Conservation (phyloP, 2,113 vertebrate species). For the Heterocephalus glaber region DNA sequence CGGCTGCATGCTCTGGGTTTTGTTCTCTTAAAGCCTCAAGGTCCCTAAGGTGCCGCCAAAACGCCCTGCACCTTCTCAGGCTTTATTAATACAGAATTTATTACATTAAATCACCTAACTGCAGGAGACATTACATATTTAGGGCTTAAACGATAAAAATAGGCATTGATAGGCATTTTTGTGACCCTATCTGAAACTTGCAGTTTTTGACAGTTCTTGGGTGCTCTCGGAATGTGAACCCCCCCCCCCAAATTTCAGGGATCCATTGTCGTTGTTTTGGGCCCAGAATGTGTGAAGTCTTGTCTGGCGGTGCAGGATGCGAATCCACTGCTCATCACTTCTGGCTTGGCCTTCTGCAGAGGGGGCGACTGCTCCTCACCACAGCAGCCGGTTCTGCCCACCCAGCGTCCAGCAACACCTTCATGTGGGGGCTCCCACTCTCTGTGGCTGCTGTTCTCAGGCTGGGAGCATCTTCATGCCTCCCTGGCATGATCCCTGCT, state of each 20-base stretch:
- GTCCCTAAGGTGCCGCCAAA: background rate
- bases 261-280: background rate
- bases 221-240: background rate
- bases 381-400: too few relatives aligned
- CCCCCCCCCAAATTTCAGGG: background rate
- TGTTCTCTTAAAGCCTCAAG: background rate
- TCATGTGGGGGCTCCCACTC: background rate
- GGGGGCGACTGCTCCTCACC: too few relatives aligned
- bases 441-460: background rate
- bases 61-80: background rate
- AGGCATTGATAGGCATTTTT: background rate
- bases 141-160: background rate
- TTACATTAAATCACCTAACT: background rate
- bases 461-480: rapidly evolving
- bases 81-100: background rate
- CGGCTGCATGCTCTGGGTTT: background rate
- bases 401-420: too few relatives aligned
- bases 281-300: background rate
- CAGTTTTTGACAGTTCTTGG: background rate
- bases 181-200: background rate
- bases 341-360: background rate
- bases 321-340: background rate
- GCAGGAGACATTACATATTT: background rate
- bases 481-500: rapidly evolving
- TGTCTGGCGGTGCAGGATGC: background rate